Base-by-base conservation (phyloP, 2,113 vertebrate species). In the Sigmodon hispidus region DNA sequence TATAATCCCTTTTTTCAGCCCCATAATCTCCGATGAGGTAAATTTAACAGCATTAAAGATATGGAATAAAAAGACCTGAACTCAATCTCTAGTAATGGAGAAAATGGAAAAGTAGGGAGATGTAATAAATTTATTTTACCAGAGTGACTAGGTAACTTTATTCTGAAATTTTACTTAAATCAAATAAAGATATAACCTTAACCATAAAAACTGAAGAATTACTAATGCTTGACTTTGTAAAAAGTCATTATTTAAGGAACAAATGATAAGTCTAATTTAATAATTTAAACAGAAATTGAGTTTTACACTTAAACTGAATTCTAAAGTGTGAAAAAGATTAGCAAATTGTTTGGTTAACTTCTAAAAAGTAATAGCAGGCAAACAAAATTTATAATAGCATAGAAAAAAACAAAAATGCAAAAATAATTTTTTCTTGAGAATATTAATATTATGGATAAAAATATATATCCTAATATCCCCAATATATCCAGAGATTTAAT, bases 1-100 rank as follows among this genome's bases (percentile, higher is more conserved):
- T n/a, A 86, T 2, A 85, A 48, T 67, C 61, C 29, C 21, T 86
- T 83, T 91, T 91, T 59, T 73, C 48, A 70, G 31, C 12, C 67
- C 80, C 48, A 0, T 55, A 91, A 91, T 72, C 76, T 43, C 50
- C 80, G 91, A 73, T 19, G 34, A 79, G 65, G 81, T 93, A 93
- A 94, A 81, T 36, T 59, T 17, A 93, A 50, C 19, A 93, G 52
- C 52, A 93, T 81, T 94, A 92, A 87, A 96, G 95, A 55, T 36
- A 89, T n/a, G 11, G 5, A 96, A 90, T 79, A 81, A 59, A n/a
- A 96, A 83, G 50, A 52, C 5, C 69, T 45, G 2, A 52, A 16
- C 45, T 50, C 22, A 75, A 75, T 48, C 24, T 24, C 26, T 29
- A 77, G 75, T 31, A 77, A 45, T 50, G 26, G 26, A 50, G 13